Conservation (phyloP, 2,113 vertebrate genomes). For the Sinocyclocheilus anshuiensis region DNA sequence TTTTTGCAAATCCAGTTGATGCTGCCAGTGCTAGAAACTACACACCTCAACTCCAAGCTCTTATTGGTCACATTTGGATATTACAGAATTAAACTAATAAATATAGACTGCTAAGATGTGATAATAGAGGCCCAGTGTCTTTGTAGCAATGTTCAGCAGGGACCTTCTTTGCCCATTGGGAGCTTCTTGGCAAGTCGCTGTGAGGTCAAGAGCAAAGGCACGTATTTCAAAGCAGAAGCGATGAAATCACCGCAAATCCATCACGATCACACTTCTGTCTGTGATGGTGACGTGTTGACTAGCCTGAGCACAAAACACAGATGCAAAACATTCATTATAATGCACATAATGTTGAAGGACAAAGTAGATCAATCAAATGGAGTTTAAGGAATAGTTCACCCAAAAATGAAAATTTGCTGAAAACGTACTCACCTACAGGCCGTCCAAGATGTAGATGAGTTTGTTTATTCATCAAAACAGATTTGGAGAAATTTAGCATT, state of each 20-base stretch:
- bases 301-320: constrained; percentile 71
- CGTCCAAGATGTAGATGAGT: not conserved
- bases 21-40: not conserved
- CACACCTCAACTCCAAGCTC: not conserved
- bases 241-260: constrained; percentile 86
- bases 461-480: not conserved
- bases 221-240: not conserved
- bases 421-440: not conserved
- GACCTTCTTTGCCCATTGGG: not conserved
- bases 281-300: constrained; percentile 83
- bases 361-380: not conserved
- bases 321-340: not conserved
- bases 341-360: not conserved
- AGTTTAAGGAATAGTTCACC: not conserved
- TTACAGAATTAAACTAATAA: not conserved
- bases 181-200: not conserved
- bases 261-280: constrained; percentile 80
- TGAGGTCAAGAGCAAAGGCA: constrained; percentile 26
- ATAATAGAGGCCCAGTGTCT: not conserved
- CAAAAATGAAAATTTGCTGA: too few species aligned
- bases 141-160: not conserved
- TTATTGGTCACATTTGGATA: not conserved
- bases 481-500: not conserved
- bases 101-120: not conserved
- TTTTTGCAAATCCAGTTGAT: not conserved